phyloP scores from a whole-genome alignment of 2,888 invertebrate species.

The Enchytraeus crypticus region DNA sequence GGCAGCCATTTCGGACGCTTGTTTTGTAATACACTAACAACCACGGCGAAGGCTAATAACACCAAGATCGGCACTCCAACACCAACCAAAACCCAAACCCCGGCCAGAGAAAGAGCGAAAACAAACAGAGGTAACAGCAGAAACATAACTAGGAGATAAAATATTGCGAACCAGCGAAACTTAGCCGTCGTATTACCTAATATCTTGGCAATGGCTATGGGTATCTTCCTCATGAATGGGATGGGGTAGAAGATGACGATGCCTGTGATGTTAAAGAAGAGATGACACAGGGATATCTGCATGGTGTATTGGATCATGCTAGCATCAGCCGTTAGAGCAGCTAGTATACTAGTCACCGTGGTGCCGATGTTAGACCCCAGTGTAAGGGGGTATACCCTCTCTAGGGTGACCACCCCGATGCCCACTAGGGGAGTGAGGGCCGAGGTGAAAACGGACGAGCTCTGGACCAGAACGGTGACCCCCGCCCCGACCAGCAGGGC shows the following conservation, averaged over 20 bases:
- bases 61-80: slow-evolving; percentile 29
- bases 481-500: slow-evolving; percentile 36
- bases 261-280: slow-evolving; percentile 54
- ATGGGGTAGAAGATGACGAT: slow-evolving; percentile 55
- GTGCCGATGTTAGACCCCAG: slow-evolving; percentile 38
- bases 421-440: slow-evolving; percentile 40
- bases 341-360: slow-evolving; percentile 36
- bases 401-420: slow-evolving; percentile 33
- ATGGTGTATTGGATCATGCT: slow-evolving; percentile 21
- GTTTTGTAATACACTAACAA: slow-evolving; percentile 33
- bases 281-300: slow-evolving; percentile 54
- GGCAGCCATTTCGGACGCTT: slow-evolving; percentile 30
- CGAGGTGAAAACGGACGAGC: slow-evolving; percentile 39
- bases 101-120: slow-evolving; percentile 31
- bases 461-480: slow-evolving; percentile 37
- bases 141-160: slow-evolving; percentile 33
- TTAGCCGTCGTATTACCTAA: slow-evolving; percentile 47
- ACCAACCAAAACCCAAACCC: slow-evolving; percentile 28
- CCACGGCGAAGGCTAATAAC: slow-evolving; percentile 25
- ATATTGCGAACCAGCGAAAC: slow-evolving; percentile 53
- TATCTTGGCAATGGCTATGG: slow-evolving; percentile 48
- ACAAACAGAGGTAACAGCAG: slow-evolving; percentile 28
- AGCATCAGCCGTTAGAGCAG: slow-evolving; percentile 32
- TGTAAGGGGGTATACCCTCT: slow-evolving; percentile 38
- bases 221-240: slow-evolving; percentile 50